Base-by-base conservation (phyloP, 2,797 vertebrate genomes). In the Cuniculus paca region DNA sequence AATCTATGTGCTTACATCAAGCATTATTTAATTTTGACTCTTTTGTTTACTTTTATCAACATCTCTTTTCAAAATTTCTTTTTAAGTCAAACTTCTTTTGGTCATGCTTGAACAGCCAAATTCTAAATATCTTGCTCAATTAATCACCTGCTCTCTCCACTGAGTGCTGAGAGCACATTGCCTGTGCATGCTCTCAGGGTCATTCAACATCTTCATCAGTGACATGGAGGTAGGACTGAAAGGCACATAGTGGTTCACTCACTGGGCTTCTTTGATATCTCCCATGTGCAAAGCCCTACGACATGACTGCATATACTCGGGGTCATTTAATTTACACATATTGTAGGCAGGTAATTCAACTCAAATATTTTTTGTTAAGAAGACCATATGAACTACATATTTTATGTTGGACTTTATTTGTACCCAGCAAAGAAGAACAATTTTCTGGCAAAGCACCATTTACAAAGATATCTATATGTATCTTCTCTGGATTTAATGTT, bases 41-140 rank as follows among this genome's bases (percentile, higher is more conserved):
- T 96, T 70, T 92, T 89, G 45, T 70, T 91, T 88, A n/a, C n/a
- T 60, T 88, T 91, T 93, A 48, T 86, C 31, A 68, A 65, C 13
- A 72, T 78, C 6, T 85, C 2, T 52, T 77, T 90, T 88, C n/a
- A 85, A 19, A 52, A 45, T 80, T 36, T 54, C 58, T 78, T 42
- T 77, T 61, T 39, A 75, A 79, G 80, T 77, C 17, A 50, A n/a
- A 31, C 45, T 89, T 92, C 2, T 54, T 90, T 85, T 31, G 16
- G 2, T 63, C 28, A 78, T 48, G 19, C 3, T 84, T 88, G 84
- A 82, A 74, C 22, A 60, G 31, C 60, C 13, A 60, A 20, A 14
- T 82, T 68, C 19, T 81, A 83, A 95, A 10, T 26, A 52, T 93
- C 20, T 95, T 50, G 2, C 45, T 45, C 7, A 92, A 39, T 88